These are phyloP conservation scores for Petrocephalus schoutedeni DNA, from an alignment of 2,797 vertebrate genomes.

Conservation along the genomic window DNA sequence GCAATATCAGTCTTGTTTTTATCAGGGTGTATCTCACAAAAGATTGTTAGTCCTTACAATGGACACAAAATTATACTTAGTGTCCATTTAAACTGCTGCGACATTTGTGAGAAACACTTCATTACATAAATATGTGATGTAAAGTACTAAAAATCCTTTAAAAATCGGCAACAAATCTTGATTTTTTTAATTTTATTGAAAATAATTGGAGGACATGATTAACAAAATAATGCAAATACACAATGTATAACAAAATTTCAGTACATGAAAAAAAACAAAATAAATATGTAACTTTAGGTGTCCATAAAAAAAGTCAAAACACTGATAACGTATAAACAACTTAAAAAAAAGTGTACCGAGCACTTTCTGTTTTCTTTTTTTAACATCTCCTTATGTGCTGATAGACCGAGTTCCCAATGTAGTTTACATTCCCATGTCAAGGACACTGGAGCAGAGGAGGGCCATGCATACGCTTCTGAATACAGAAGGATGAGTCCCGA, in stretches of 20 bases:
- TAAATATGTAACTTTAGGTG: slow-evolving; percentile 71
- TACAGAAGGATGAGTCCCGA: slow-evolving; percentile 31
- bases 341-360: slow-evolving; percentile 68
- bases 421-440: slow-evolving; percentile 21
- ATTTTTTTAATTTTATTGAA: slow-evolving; percentile 83
- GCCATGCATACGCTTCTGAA: slow-evolving; percentile 41
- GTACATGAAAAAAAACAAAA: slow-evolving; percentile 61
- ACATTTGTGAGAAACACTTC: neutral
- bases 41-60: neutral
- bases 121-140: neutral
- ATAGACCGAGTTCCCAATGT: slow-evolving; percentile 10
- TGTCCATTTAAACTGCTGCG: neutral
- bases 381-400: slow-evolving; percentile 25
- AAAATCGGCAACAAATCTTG: neutral
- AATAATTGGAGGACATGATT: slow-evolving; percentile 84
- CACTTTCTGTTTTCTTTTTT: slow-evolving; percentile 44
- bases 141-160: neutral
- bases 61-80: neutral
- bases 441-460: slow-evolving; percentile 38
- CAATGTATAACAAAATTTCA: slow-evolving; percentile 84
- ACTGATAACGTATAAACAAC: slow-evolving; percentile 72
- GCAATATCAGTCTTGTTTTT: neutral
- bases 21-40: neutral
- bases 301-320: slow-evolving; percentile 75
- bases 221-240: slow-evolving; percentile 82